Conservation (phyloP, 2,113 vertebrate species). For the Lagopus muta region DNA sequence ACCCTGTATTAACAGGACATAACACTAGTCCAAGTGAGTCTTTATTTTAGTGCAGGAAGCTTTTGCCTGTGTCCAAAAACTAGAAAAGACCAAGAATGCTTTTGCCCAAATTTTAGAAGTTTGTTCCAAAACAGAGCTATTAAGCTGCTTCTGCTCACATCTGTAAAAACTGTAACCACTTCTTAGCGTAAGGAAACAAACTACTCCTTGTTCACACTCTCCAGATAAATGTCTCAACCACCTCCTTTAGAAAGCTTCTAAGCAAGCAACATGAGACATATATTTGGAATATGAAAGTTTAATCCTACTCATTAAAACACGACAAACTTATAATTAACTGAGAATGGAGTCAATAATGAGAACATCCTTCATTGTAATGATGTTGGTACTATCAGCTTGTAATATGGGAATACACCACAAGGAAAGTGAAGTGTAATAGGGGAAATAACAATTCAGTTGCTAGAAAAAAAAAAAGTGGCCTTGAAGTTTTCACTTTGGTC, state of each 20-base stretch:
- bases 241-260: background rate
- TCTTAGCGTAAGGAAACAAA: background rate
- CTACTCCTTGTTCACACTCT: background rate
- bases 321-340: slow-evolving; percentile 63
- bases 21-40: background rate
- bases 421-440: background rate
- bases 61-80: background rate
- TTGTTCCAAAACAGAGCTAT: background rate
- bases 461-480: background rate
- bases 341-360: slow-evolving; percentile 54
- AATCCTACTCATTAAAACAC: slow-evolving; percentile 62
- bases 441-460: background rate
- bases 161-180: background rate
- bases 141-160: background rate
- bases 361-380: slow-evolving; percentile 58
- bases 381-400: slow-evolving; percentile 35
- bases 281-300: slow-evolving; percentile 56
- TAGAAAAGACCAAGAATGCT: background rate
- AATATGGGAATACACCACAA: background rate
- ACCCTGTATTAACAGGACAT: background rate
- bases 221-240: background rate
- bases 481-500: background rate
- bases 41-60: background rate
- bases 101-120: background rate
- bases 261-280: background rate